Evolutionary conservation across 2,113 vertebrate genomes (phyloP), one percentile per base, ranked within the genome.

Genomic region (Toxostoma redivivum): DNA sequence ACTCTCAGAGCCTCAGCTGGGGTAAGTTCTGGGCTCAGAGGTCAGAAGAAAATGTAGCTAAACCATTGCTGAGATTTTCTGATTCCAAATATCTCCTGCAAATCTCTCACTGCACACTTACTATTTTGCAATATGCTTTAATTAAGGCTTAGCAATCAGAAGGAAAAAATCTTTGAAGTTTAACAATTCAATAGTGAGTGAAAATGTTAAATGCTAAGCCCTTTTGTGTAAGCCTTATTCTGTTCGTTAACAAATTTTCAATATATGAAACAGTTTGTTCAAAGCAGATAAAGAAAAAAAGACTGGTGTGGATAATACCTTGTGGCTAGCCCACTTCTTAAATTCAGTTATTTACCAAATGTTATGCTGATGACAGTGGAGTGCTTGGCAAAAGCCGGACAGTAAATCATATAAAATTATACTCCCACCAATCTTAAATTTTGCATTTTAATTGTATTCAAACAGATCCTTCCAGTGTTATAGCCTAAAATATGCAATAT

Each of bases 291-390:
- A 67, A 95, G 31, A 51, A 80, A 82, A 62, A 73, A 78, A 81
- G 37, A 70, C 14, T 66, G 82, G 35, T 72, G 42, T 54, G 76
- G 61, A 81, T 94, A 94, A 90, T 35, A 88, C 37, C 62, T 81
- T 53, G 79, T 92, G 88, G 90, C 42, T 88, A 96, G 58, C 38
- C 48, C 45, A 86, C 37, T 77, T 57, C 53, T 91, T 78, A 84
- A 86, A 91, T 93, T 87, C 92, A 93, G 91, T 97, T 97, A 94
- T 95, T 96, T 97, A 97, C 96, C 97, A 97, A 97, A 97, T 94
- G 86, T 93, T 95, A 65, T 48, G 40, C 69, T 86, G 54, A 86
- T 95, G 84, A 94, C 87, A 95, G 69, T 37, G 22, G 47, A 94
- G 51, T 64, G 54, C 81, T 92, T 95, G 92, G 78, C 83, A 95